Percentiles rank a stretch among this genome's conserved stretches.
Conservation (phyloP, 2,888 invertebrate genomes). For the Melanargia galathea region DNA sequence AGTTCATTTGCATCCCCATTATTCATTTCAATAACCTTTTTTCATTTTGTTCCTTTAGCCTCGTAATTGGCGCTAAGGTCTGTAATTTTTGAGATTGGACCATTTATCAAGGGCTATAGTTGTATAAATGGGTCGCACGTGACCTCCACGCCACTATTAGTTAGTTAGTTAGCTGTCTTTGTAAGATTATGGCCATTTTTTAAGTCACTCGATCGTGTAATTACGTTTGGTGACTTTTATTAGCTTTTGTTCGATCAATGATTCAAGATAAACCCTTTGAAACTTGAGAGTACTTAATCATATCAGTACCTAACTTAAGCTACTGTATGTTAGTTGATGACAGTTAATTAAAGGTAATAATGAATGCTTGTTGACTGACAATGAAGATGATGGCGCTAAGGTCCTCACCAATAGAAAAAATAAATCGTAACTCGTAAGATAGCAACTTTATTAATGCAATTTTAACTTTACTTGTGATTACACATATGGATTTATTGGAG, state of each 20-base stretch:
- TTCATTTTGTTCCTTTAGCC: constrained; percentile 44
- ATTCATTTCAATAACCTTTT: constrained; percentile 43
- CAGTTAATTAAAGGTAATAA: too few relatives aligned
- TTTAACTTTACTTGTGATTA: too few relatives aligned
- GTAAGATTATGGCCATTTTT: constrained; percentile 31
- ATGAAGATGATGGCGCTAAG: too few relatives aligned
- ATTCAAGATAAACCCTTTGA: background rate
- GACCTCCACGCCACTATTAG: constrained; percentile 40
- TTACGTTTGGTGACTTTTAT: constrained; percentile 23
- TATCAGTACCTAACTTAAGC: too few relatives aligned
- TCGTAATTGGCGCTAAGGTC: constrained; percentile 45
- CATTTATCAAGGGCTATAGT: constrained; percentile 41
- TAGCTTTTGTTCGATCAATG: background rate
- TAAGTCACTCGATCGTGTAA: constrained; percentile 30
- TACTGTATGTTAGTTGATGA: too few relatives aligned
- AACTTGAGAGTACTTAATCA: too few relatives aligned
- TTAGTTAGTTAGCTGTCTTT: constrained; percentile 39
- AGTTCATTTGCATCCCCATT: constrained; percentile 44
- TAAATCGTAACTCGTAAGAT: background rate
- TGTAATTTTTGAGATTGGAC: constrained; percentile 42
- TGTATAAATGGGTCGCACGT: constrained; percentile 40
- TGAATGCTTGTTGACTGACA: too few relatives aligned
- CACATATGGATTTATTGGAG: too few relatives aligned
- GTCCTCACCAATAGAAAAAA: too few relatives aligned
- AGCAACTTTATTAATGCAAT: background rate